Base-by-base conservation (phyloP, 2,797 vertebrate genomes). In the Hippocampus kuda region DNA sequence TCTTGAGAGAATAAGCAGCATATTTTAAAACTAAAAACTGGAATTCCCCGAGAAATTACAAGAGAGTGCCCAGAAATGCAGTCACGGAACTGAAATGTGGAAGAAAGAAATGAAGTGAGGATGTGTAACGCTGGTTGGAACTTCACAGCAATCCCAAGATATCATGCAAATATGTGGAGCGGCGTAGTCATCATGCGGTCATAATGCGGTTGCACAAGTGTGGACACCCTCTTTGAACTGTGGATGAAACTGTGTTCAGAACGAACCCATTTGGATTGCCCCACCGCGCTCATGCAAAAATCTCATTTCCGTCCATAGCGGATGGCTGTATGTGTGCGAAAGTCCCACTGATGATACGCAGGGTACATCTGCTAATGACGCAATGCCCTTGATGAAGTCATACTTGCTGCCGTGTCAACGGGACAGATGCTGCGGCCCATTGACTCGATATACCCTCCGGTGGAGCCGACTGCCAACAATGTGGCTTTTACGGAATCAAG, bases 391-490 rank as follows among this genome's bases (percentile, higher is more conserved):
- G 77, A 82, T 83, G 83, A 81, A 85, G 82, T 77, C 78, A 74
- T 76, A 77, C 78, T 76, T 70, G 75, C 79, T 77, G 79, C 72
- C 80, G 71, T 78, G 81, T 86, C 81, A 78, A 81, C 72, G 74
- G 80, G 77, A 81, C 80, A 85, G 83, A 85, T 79, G 82, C 81
- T 68, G 69, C 79, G 38, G 68, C 80, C 76, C 82, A 75, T 79
- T 78, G 77, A 75, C 70, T 81, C 77, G 78, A 72, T 38, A 38
- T 72, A 77, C 72, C 72, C 72, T 72, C 68, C 66, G 53, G 60
- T 70, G 70, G 68, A 84, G 66, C 68, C 69, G 66, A 72, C 74
- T 77, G 80, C 85, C 83, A 83, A 73, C 79, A 84, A 81, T 80
- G 80, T 82, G 82, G 69, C 74, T 77, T 46, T 81, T 76, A 79